Evolutionary conservation across 2,113 vertebrate genomes (phyloP).

Genomic region (Triplophysa tibetana): DNA sequence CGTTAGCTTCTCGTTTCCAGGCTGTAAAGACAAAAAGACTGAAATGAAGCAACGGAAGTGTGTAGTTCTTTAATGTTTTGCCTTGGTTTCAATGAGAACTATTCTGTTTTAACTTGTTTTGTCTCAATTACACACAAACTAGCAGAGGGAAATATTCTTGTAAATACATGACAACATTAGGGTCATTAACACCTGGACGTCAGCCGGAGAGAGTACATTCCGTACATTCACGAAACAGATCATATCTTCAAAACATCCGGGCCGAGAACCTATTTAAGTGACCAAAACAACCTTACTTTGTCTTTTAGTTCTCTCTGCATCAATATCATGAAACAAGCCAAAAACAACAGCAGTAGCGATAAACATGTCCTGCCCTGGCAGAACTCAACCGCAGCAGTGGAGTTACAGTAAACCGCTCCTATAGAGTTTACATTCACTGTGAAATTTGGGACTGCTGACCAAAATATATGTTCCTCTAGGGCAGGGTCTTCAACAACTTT

Average conservation of each 20-base stretch:
- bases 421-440: constrained; percentile 1
- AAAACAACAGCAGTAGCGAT: neutral
- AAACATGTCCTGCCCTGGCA: neutral
- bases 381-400: neutral
- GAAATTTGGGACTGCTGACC: neutral
- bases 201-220: constrained; percentile 6
- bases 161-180: constrained; percentile 15
- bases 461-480: neutral
- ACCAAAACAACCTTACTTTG: constrained; percentile 6
- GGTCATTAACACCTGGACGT: neutral
- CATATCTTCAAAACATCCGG: neutral
- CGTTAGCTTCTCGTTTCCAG: constrained; percentile 82
- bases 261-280: neutral
- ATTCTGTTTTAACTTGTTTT: neutral
- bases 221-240: constrained; percentile 9
- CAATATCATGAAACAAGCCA: neutral
- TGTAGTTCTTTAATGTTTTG: constrained; percentile 6
- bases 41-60: neutral
- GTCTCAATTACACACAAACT: neutral
- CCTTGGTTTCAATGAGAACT: neutral
- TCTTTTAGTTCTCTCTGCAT: neutral
- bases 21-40: constrained; percentile 47
- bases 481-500: neutral
- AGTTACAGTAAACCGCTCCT: neutral
- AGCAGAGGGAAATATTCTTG: neutral